These are phyloP conservation scores for Crematogaster levior DNA, from an alignment of 2,888 invertebrate species.

Conservation along the genomic window DNA sequence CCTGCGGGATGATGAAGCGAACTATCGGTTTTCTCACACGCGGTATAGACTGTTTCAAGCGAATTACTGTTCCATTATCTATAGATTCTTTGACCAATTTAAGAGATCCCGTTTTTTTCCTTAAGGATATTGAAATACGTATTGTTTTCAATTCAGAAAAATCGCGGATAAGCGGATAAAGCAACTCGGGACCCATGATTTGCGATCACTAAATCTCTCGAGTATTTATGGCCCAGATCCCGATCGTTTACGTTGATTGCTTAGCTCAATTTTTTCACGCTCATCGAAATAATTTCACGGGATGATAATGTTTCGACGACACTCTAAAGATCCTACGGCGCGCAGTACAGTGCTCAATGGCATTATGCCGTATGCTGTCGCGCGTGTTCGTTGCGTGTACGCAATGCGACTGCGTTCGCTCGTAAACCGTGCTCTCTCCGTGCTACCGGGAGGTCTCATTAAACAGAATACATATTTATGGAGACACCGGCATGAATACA, in stretches of 20 bases:
- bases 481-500: slow-evolving; percentile 64
- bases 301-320: slow-evolving; percentile 55
- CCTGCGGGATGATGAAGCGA: slow-evolving; percentile 33
- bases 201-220: neutral
- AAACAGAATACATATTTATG: slow-evolving; percentile 77
- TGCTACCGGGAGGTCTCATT: slow-evolving; percentile 69
- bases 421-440: slow-evolving; percentile 61
- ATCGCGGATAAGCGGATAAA: neutral
- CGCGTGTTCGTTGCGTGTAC: slow-evolving; percentile 54
- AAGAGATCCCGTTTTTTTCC: neutral
- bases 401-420: slow-evolving; percentile 65
- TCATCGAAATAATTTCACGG: neutral
- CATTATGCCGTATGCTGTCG: slow-evolving; percentile 55
- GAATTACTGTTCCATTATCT: slow-evolving; percentile 6
- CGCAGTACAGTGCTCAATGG: slow-evolving; percentile 66
- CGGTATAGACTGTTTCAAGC: neutral
- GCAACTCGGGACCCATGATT: neutral
- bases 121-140: neutral
- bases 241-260: too few species aligned
- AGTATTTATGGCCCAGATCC: neutral
- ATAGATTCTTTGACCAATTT: neutral
- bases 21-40: slow-evolving; percentile 13
- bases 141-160: neutral
- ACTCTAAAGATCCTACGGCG: slow-evolving; percentile 58
- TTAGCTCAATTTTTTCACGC: neutral